Base-by-base conservation (phyloP, 2,888 invertebrate genomes). In the Tridacna crocea region DNA sequence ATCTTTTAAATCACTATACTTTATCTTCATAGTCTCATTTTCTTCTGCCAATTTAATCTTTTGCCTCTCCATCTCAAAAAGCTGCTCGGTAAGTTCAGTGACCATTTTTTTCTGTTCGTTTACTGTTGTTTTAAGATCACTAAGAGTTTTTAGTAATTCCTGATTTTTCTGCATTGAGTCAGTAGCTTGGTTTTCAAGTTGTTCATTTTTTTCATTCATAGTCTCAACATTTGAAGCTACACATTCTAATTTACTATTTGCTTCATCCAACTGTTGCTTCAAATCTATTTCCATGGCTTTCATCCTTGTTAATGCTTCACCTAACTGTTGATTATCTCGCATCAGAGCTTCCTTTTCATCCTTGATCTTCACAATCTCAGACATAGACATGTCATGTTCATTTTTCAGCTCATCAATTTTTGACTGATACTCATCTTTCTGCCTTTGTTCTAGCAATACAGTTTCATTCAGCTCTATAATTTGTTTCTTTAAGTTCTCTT, bases 221-320 rank as follows among this genome's bases (percentile, higher is more conserved):
- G 13, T 60, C 47, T 70, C 27, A 48, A 70, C 60, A 2, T 63
- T 27, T 61, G 72, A 15, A 47, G 10, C 46, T 6, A 46, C 11
- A 46, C 46, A 36, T n/a, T 46, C 17, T n/a, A 66, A 27, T 15
- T 66, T 68, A 24, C 74, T 74, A 19, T 66, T 75, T 51, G 79
- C 66, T 65, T 84, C 87, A 19, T 80, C 79, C 22, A 83, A 47
- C 15, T 79, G 77, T 46, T 80, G 70, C 74, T 77, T 73, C 19
- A 70, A 26, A n/a, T 63, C 66, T 19, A 72, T 46, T 22, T 79
- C 77, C 10, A 55, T 63, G 17, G 51, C 58, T 15, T 74, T 60
- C 24, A 73, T 68, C 22, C 55, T 46, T 36, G 66, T 76, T 65
- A 84, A 51, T 36, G 47, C 24, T 24, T 68, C 60, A 36, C 51